Conservation (phyloP, 2,797 vertebrate genomes). For the Diplodus sargus region DNA sequence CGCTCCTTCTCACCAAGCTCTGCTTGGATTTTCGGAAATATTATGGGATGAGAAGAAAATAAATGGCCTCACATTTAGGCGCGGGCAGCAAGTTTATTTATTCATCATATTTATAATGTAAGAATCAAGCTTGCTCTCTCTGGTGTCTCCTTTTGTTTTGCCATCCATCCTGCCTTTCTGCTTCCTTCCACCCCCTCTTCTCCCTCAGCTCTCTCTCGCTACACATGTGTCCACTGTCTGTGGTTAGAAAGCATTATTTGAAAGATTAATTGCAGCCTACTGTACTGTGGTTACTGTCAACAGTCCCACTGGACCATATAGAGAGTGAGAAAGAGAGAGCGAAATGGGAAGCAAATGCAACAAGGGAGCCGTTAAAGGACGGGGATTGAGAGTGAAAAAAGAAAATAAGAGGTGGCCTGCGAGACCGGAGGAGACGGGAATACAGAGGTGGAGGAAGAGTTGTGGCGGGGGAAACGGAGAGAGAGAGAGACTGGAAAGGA, state of each 20-base stretch:
- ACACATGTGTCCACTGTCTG: slow-evolving; percentile 44
- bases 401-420: slow-evolving; percentile 51
- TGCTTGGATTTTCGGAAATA: slow-evolving; percentile 24
- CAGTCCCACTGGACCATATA: slow-evolving; percentile 55
- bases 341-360: slow-evolving; percentile 53
- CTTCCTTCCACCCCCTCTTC: neutral
- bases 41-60: slow-evolving; percentile 50
- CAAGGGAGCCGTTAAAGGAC: slow-evolving; percentile 66
- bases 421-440: slow-evolving; percentile 36
- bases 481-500: slow-evolving; percentile 41
- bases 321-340: slow-evolving; percentile 20
- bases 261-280: slow-evolving; percentile 80
- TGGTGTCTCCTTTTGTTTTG: slow-evolving; percentile 53
- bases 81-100: slow-evolving; percentile 45
- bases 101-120: slow-evolving; percentile 45
- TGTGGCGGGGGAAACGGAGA: slow-evolving; percentile 22
- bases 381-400: slow-evolving; percentile 55
- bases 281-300: slow-evolving; percentile 74
- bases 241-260: slow-evolving; percentile 65
- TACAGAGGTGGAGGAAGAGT: slow-evolving; percentile 33
- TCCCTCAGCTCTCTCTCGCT: slow-evolving; percentile 14
- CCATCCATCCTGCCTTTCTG: slow-evolving; percentile 36
- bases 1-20: slow-evolving; percentile 14
- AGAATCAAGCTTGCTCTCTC: slow-evolving; percentile 43
- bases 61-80: slow-evolving; percentile 55